Evolutionary conservation across 2,113 vertebrate species (phyloP).

Genomic region (Calcarius ornatus): DNA sequence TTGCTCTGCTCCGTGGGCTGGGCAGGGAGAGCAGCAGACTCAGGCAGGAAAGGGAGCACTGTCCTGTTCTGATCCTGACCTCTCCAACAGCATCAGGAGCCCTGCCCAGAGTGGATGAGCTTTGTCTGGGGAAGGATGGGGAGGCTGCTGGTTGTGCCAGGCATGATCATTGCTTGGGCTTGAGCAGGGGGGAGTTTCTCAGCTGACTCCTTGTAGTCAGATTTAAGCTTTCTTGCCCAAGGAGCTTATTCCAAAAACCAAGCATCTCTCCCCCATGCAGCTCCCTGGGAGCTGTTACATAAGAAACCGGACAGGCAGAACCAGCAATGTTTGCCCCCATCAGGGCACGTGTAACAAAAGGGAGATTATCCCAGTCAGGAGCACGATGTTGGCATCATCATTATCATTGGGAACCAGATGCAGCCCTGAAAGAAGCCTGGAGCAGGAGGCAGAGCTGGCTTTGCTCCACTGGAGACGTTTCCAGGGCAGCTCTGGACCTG

Average conservation of each 20-base stretch:
- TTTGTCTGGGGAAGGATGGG: not conserved
- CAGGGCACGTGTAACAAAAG: not conserved
- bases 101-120: not conserved
- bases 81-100: not conserved
- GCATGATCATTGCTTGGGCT: accelerated
- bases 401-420: not conserved
- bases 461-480: not conserved
- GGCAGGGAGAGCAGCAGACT: not conserved
- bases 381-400: not conserved
- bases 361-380: not conserved
- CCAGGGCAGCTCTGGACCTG: not conserved
- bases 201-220: not conserved
- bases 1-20: not conserved
- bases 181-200: not conserved
- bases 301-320: not conserved
- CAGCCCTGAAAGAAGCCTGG: not conserved
- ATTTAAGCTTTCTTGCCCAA: not conserved
- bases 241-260: not conserved
- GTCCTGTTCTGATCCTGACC: not conserved
- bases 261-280: not conserved
- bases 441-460: not conserved
- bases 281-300: not conserved
- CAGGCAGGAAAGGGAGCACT: not conserved
- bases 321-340: not conserved
- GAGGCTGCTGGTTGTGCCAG: not conserved